phyloP scores from a whole-genome alignment of 1,140 invertebrate species.

The Eulimnadia texana region DNA sequence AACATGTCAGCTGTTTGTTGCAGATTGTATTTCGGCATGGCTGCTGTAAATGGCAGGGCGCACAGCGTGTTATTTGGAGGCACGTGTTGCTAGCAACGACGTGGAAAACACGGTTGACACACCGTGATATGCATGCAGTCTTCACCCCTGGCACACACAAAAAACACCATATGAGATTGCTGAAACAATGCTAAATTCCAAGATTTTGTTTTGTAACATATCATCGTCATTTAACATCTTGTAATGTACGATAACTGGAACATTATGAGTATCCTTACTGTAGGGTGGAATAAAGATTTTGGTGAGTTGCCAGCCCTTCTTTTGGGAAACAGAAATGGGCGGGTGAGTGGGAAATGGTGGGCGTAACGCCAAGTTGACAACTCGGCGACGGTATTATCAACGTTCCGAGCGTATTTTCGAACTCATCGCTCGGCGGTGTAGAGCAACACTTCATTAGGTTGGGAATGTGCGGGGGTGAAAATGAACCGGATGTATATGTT shows the following conservation, averaged over 20 bases:
- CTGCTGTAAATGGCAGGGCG: background rate
- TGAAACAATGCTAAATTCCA: too few species aligned
- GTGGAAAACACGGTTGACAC: background rate
- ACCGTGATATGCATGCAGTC: background rate
- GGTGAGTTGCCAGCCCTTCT: too few species aligned
- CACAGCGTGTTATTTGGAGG: background rate
- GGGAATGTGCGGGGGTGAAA: background rate
- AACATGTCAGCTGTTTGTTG: background rate
- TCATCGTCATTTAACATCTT: too few species aligned
- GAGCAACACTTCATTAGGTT: background rate
- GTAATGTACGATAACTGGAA: too few species aligned
- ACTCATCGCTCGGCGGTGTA: background rate
- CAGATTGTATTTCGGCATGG: background rate
- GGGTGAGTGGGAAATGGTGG: too few species aligned
- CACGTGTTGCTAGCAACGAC: background rate
- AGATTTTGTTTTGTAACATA: too few species aligned
- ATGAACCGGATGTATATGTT: background rate
- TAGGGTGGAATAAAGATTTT: too few species aligned
- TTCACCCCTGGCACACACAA: too few species aligned
- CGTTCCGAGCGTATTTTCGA: background rate
- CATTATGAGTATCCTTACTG: too few species aligned
- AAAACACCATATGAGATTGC: too few species aligned
- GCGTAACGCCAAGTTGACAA: background rate
- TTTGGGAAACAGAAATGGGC: background rate
- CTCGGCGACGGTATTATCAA: background rate